Evolutionary conservation across 2,797 vertebrate genomes (phyloP), one percentile per base, ranked within the genome.

Genomic region (Parotocinclus haroldoi): DNA sequence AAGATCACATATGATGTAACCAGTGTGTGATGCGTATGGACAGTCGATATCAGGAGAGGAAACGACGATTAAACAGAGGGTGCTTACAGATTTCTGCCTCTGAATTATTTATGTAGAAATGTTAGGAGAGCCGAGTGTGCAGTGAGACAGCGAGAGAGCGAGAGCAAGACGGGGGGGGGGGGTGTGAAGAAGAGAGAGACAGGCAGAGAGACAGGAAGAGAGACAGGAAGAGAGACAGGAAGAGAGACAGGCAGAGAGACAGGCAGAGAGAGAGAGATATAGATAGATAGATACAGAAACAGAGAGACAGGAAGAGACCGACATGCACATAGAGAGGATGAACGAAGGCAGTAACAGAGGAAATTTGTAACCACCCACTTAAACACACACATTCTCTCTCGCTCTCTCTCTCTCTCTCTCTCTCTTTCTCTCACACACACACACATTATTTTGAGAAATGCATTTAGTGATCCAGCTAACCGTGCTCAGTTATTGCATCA

Each of bases 91-190:
- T 16, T 50, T 62, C 7, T 14, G 37, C 12, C 39, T 6, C 14
- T 63, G 53, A 56, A 63, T 69, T 55, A 57, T 49, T 63, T 46
- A 56, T 63, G 59, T 37, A 16, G 5, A 27, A 13, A 14, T 42
- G 14, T 46, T 8, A 12, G 45, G 51, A 11, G 1, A 42, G 40
- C 7, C 3, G 63, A 37, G 64, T 16, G 7, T 10, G 44, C n/a
- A n/a, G 13, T 6, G 51, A 19, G 9, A 62, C 1, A 7, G 6
- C 3, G 9, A 42, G 40, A 1, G 27, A n/a, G n/a, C n/a, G n/a
- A n/a, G n/a, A 27, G 27, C 2, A 5, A 27, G 27, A 27, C 5
- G 2, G 27, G 27, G n/a, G n/a, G n/a, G n/a, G n/a, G n/a, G n/a
- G n/a, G n/a, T n/a, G n/a, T n/a, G n/a, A n/a, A n/a, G n/a, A n/a